These are phyloP conservation scores for Cephalotes varians DNA, from an alignment of 2,888 invertebrate genomes.

Conservation along the genomic window DNA sequence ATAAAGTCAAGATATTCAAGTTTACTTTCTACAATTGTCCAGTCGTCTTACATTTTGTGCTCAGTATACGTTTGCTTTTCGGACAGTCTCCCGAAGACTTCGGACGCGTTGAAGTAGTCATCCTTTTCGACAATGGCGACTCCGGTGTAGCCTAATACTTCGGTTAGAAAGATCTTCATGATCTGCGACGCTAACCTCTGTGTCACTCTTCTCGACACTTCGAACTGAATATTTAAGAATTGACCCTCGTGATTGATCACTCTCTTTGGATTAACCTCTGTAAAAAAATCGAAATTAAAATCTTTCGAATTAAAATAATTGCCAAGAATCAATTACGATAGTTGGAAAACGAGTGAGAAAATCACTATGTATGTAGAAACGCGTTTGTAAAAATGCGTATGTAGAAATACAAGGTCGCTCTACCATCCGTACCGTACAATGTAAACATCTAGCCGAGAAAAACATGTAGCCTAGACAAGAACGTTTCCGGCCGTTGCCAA, in stretches of 20 bases:
- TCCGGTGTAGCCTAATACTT: slow-evolving; percentile 86
- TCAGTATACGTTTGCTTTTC: slow-evolving; percentile 68
- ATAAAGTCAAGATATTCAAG: not conserved
- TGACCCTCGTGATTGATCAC: slow-evolving; percentile 84
- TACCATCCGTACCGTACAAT: slow-evolving; percentile 10
- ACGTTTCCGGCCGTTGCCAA: slow-evolving; percentile 39
- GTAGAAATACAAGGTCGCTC: slow-evolving; percentile 38
- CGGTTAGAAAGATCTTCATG: slow-evolving; percentile 87
- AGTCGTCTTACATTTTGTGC: slow-evolving; percentile 76
- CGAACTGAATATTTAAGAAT: slow-evolving; percentile 86
- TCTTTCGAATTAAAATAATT: not conserved
- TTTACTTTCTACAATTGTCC: not conserved
- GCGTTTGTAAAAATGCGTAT: not conserved
- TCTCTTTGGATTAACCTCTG: slow-evolving; percentile 87
- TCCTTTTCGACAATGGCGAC: slow-evolving; percentile 84
- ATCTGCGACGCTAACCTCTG: slow-evolving; percentile 88
- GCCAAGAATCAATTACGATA: not conserved
- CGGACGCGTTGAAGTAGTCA: slow-evolving; percentile 85
- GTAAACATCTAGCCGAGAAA: slow-evolving; percentile 50
- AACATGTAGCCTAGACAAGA: slow-evolving; percentile 11
- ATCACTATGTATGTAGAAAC: slow-evolving; percentile 17
- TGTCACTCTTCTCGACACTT: slow-evolving; percentile 87
- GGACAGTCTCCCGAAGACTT: slow-evolving; percentile 83
- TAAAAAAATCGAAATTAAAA: slow-evolving; percentile 32
- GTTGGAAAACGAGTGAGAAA: not conserved